Conservation (phyloP, 2,113 vertebrate genomes). For the Amia ocellicauda region DNA sequence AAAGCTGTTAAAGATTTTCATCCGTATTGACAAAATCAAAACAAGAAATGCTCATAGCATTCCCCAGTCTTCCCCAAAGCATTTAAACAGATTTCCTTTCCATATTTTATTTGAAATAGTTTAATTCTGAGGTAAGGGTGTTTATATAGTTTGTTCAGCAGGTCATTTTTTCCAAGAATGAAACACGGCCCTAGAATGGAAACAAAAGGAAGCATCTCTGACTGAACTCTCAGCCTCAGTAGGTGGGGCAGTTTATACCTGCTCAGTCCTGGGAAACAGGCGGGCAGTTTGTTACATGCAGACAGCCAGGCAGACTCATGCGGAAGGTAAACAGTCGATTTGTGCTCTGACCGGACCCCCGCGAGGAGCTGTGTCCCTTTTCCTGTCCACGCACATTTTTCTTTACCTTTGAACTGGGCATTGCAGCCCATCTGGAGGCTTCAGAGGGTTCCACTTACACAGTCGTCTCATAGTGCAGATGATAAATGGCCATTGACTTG, state of each 20-base stretch:
- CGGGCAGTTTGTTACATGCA: background rate
- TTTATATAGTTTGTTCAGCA: no score
- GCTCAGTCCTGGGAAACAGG: background rate
- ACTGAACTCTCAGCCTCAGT: background rate
- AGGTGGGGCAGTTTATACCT: background rate
- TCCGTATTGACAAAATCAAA: no score
- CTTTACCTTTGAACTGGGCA: slow-evolving; percentile 58
- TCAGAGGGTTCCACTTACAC: slow-evolving; percentile 39
- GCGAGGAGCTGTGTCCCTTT: slow-evolving; percentile 36
- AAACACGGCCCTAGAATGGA: no score
- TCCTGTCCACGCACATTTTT: slow-evolving; percentile 32
- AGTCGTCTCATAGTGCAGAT: slow-evolving; percentile 61
- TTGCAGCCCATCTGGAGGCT: slow-evolving; percentile 53
- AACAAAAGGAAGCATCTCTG: no score
- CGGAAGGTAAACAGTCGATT: background rate
- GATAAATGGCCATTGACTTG: slow-evolving; percentile 82
- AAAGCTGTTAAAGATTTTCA: no score
- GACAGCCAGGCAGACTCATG: background rate
- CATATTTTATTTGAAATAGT: no score
- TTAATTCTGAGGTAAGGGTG: no score
- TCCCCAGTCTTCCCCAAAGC: no score
- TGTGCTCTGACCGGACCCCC: slow-evolving; percentile 28
- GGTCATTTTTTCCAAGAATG: no score
- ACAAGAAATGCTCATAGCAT: no score
- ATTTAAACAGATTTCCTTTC: no score